A percentile compares a stretch with the other conserved stretches of the same genome.
Conservation (phyloP, 2,888 invertebrate species). For the Meliscaeva auricollis region DNA sequence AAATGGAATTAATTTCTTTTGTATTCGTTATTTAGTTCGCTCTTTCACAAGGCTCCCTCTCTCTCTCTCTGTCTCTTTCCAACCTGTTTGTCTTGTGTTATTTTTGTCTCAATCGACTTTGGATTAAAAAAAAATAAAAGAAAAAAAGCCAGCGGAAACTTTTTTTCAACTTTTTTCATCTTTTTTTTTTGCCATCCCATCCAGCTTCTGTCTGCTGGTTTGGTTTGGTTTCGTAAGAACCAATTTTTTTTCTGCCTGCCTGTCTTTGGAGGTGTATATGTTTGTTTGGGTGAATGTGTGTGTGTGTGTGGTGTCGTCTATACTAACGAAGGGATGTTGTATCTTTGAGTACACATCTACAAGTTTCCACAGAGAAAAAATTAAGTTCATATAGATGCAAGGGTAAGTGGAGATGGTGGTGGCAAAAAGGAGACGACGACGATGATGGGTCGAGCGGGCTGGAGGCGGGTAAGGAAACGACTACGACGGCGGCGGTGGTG, state of each 20-base stretch:
- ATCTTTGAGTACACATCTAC: slow-evolving; percentile 76
- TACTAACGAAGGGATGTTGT: slow-evolving; percentile 75
- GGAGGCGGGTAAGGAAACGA: not conserved
- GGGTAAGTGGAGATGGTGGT: slow-evolving; percentile 60
- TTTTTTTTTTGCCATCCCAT: slow-evolving; percentile 36
- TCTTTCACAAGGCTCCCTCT: slow-evolving; percentile 78
- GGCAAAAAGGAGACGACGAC: slow-evolving; percentile 19
- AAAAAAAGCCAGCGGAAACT: slow-evolving; percentile 58
- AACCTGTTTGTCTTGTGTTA: slow-evolving; percentile 60
- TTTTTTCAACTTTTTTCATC: slow-evolving; percentile 45
- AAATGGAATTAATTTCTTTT: slow-evolving; percentile 84
- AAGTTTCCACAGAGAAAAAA: slow-evolving; percentile 75
- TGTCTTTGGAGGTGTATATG: slow-evolving; percentile 3
- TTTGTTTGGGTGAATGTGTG: slow-evolving; percentile 38
- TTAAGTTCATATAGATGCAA: slow-evolving; percentile 74
- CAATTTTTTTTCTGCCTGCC: slow-evolving; percentile 41
- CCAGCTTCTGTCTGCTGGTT: slow-evolving; percentile 74
- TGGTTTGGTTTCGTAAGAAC: slow-evolving; percentile 75
- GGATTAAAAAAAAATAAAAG: slow-evolving; percentile 54
- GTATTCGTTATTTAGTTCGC: slow-evolving; percentile 80
- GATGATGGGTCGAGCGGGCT: not conserved
- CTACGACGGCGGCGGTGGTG: slow-evolving; percentile 17
- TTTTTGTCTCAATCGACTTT: slow-evolving; percentile 67
- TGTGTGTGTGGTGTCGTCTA: slow-evolving; percentile 44
- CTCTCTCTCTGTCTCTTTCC: slow-evolving; percentile 68